A percentile compares a stretch with the other conserved stretches of the same genome.
phyloP scores from a whole-genome alignment of 2,113 vertebrate genomes.

The Prochilodus magdalenae region DNA sequence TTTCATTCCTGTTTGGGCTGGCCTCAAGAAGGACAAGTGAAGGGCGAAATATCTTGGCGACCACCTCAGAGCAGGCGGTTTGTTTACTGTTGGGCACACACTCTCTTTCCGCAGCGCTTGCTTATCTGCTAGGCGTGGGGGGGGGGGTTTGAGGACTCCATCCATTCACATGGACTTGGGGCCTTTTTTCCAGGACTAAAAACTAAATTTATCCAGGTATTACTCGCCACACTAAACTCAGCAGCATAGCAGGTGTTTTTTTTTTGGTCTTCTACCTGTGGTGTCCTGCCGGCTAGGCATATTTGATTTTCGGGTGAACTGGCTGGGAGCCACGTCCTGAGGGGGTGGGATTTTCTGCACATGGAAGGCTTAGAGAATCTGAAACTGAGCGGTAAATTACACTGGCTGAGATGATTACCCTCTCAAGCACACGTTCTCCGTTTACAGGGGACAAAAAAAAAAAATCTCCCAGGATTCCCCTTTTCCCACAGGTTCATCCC shows the following conservation, averaged over 20 bases:
- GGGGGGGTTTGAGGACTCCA: too few species aligned
- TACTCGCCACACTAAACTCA: neutral
- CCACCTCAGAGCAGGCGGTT: neutral
- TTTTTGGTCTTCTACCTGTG: slow-evolving; percentile 38
- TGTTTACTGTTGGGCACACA: neutral
- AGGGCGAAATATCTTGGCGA: neutral
- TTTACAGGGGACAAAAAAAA: neutral
- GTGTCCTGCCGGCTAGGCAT: slow-evolving; percentile 17
- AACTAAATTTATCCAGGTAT: slow-evolving; percentile 21
- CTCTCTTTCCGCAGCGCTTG: neutral
- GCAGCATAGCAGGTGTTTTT: neutral
- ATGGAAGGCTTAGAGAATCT: neutral
- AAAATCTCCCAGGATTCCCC: slow-evolving; percentile 15
- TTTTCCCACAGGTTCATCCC: slow-evolving; percentile 30
- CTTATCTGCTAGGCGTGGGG: too few species aligned
- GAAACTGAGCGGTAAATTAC: too few species aligned
- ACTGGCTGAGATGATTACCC: slow-evolving; percentile 11
- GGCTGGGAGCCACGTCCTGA: neutral
- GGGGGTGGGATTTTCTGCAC: neutral
- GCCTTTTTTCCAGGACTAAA: neutral
- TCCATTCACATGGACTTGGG: neutral
- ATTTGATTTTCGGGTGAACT: neutral
- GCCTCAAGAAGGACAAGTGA: neutral
- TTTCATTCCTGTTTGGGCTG: neutral
- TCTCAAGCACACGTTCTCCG: neutral